phyloP scores from a whole-genome alignment of 2,797 vertebrate genomes.

The Glyptemys insculpta region DNA sequence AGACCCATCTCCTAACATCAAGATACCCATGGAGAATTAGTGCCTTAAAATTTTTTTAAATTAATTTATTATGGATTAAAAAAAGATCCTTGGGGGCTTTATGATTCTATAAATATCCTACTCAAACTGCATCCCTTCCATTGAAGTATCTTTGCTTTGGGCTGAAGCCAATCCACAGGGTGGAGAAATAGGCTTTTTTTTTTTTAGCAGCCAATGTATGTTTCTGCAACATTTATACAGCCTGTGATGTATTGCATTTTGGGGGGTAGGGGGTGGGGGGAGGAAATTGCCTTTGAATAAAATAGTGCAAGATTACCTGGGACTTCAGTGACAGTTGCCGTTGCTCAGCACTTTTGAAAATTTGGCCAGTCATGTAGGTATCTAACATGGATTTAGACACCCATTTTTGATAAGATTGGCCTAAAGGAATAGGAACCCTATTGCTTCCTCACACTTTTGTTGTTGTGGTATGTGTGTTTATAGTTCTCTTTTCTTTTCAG shows the following conservation, averaged over 20 bases:
- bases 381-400: background rate
- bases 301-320: background rate
- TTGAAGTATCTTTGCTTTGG: background rate
- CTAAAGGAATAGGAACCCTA: background rate
- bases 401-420: background rate
- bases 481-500: conserved; percentile 75
- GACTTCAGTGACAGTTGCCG: background rate
- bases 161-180: rapidly evolving
- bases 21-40: background rate
- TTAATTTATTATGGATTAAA: background rate
- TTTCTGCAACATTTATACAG: background rate
- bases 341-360: background rate
- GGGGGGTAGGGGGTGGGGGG: background rate
- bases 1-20: background rate
- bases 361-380: background rate
- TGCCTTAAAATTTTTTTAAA: background rate
- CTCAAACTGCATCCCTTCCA: background rate
- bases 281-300: background rate
- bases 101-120: background rate
- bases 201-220: background rate
- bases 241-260: background rate
- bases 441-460: background rate
- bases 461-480: conserved; percentile 35
- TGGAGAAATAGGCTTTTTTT: background rate
- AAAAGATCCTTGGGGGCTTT: background rate